Base-by-base conservation (phyloP, 2,888 invertebrate genomes). In the Galeopsomyia nigrocyanea region DNA sequence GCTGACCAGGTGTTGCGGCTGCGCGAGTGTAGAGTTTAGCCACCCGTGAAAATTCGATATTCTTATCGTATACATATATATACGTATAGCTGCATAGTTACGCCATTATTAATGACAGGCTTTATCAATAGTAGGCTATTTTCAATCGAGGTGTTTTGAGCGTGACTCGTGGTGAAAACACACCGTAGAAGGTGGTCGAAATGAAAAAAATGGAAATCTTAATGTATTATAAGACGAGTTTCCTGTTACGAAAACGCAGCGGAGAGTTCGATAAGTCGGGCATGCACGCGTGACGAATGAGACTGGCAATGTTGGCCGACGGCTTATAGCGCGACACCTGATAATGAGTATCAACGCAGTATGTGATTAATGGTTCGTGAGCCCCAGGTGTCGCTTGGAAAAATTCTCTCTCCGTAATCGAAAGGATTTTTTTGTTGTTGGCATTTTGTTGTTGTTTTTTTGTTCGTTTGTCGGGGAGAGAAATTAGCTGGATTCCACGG, bases 261-360 rank as follows among this genome's bases (percentile, higher is more conserved):
- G 61, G 16, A 17, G n/a, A 14, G 13, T 46, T 47, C 10, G 39
- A 19, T 21, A 46, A 39, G 19, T 39, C 10, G 31, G 58, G 17
- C 58, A 50, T 17, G 58, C 68, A 39, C 65, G 68, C 73, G 50
- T 73, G 69, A 73, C 68, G 64, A 61, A 72, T 68, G 16, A 17
- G 58, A 31, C 46, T 64, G 49, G 64, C 64, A 72, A 73, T 56
- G 39, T 58, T 21, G 46, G 19, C 26, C 64, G 73, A 73, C 64
- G 31, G 14, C 10, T 60, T 73, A 73, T 68, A 26, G 46, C 21
- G 68, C 65, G 50, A 65, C 62, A 73, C 68, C 69, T 62, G 69
- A 73, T 69, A 62, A 69, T 57, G 57, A 64, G 62, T 49, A 19
- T 51, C 19, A 17, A 9, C 55, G 19, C 7, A 26, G 26, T 5